phyloP scores from a whole-genome alignment of 1,140 invertebrate species.

The Ptiloglossa arizonensis region DNA sequence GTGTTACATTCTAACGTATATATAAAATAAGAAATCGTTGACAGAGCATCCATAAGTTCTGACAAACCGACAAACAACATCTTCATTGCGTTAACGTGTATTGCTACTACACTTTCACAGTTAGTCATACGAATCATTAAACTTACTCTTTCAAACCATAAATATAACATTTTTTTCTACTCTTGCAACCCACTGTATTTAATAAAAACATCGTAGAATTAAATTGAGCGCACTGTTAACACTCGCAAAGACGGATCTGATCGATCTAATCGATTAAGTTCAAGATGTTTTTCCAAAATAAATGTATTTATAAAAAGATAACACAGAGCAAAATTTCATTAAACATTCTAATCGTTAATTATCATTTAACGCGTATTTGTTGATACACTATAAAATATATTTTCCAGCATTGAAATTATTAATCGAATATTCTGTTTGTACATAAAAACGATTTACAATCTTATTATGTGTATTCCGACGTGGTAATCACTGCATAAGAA shows the following conservation, averaged over 20 bases:
- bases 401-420: background rate
- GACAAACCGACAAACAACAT: background rate
- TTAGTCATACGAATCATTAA: background rate
- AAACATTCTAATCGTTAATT: background rate
- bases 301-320: conserved; percentile 66
- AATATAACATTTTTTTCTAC: background rate
- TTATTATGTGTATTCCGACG: background rate
- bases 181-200: conserved; percentile 21
- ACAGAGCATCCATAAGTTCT: conserved; percentile 15
- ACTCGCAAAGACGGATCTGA: conserved; percentile 32
- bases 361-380: too few relatives aligned
- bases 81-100: conserved; percentile 21
- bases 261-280: conserved; percentile 37
- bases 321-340: background rate
- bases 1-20: conserved; percentile 45
- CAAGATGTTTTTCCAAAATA: conserved; percentile 68
- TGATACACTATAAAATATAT: background rate
- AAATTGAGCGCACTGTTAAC: conserved; percentile 46
- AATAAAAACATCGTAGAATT: conserved; percentile 21
- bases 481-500: background rate
- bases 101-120: conserved; percentile 18
- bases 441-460: background rate
- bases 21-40: conserved; percentile 60
- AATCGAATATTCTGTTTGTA: background rate
- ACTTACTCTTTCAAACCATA: background rate